Evolutionary conservation across 2,888 invertebrate genomes (phyloP), one percentile per base, ranked within the genome.

Genomic region (Geophilus truncorum): DNA sequence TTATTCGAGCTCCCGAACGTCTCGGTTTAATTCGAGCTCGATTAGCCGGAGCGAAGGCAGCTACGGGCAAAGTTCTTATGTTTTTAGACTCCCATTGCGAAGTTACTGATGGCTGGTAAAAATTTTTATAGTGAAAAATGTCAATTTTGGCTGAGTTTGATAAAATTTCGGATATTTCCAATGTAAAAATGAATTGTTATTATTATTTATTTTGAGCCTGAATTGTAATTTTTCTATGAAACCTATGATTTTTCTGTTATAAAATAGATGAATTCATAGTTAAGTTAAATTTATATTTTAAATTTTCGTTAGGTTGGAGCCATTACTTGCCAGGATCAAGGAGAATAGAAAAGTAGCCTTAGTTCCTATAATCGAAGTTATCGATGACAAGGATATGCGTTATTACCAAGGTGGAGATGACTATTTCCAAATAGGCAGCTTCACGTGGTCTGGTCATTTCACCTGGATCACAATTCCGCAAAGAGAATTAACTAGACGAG

Each of bases 81-180:
- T 97, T 97, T 88, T 89, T 96, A 82, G 97, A 97, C 89, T 93
- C 96, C 0, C 97, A 97, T 87, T 96, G 96, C 88, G 97, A 97
- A 89, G 92, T 91, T 3, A 92, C 92, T 82, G 87, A 88, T 57
- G 91, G 92, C 84, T 96, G 96, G 95, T 78, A 78, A 3, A 23
- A 32, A 77, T 32, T n/a, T n/a, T n/a, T n/a, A n/a, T n/a, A n/a
- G n/a, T n/a, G n/a, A n/a, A n/a, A n/a, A n/a, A n/a, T n/a, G n/a
- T n/a, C n/a, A n/a, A n/a, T n/a, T n/a, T n/a, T n/a, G n/a, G n/a
- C n/a, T n/a, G n/a, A n/a, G n/a, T n/a, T n/a, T n/a, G n/a, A n/a
- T n/a, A n/a, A n/a, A n/a, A n/a, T n/a, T n/a, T n/a, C n/a, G n/a
- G n/a, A n/a, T n/a, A n/a, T n/a, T n/a, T n/a, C n/a, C n/a, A n/a